Evolutionary conservation across 2,113 vertebrate genomes (phyloP).

Genomic region (Nyctibius bracteatus): DNA sequence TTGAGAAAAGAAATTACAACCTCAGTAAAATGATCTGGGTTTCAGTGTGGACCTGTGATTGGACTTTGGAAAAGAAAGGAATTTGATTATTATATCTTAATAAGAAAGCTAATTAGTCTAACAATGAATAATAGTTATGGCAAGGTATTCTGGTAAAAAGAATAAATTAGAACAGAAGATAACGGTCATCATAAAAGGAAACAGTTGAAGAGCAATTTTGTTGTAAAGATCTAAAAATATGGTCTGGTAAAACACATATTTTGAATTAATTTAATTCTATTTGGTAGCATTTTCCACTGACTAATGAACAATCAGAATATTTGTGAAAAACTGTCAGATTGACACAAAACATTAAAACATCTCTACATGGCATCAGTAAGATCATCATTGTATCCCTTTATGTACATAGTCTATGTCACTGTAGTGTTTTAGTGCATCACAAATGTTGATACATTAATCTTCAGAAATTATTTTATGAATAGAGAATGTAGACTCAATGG

Average conservation of each 20-base stretch:
- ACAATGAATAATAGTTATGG: neutral
- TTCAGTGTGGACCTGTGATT: neutral
- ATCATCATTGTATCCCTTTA: neutral
- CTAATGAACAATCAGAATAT: neutral
- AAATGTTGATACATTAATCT: neutral
- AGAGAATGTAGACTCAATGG: neutral
- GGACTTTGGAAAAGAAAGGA: neutral
- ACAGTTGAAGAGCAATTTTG: neutral
- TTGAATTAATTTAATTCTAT: neutral
- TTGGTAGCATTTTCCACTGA: neutral
- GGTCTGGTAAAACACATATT: neutral
- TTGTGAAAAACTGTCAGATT: neutral
- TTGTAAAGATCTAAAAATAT: neutral
- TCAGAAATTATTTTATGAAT: neutral
- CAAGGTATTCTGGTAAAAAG: neutral
- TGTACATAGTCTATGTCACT: neutral
- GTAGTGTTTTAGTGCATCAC: neutral
- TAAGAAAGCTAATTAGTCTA: neutral
- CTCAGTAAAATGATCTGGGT: neutral
- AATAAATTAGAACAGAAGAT: neutral
- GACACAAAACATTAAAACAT: neutral
- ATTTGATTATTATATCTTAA: neutral
- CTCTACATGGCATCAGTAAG: neutral
- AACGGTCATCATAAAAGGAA: neutral
- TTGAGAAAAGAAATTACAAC: neutral